Base-by-base conservation (phyloP, 2,113 vertebrate species). In the Syngnathus scovelli region DNA sequence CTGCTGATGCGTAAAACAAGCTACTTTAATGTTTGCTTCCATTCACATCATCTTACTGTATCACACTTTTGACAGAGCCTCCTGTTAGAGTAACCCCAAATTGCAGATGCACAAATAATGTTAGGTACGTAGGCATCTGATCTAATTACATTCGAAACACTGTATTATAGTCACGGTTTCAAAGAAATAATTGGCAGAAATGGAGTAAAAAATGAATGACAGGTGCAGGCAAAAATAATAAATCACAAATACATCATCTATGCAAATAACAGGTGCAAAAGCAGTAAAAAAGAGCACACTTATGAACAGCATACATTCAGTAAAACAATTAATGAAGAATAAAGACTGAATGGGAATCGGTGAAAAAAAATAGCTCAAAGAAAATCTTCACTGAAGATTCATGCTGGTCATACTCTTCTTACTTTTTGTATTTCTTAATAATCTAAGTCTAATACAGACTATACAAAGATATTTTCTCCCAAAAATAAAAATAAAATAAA, bases 31-130 rank as follows among this genome's bases (percentile, higher is more conserved):
- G 70, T 58, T 67, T 72, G 80, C 72, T 74, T 79, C 75, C 80
- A 69, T 84, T 81, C 72, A 82, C 82, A 75, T 75, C 75, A 68
- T 78, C 77, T 66, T 12, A 59, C 81, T 3, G 48, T 51, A 8
- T 89, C 84, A 82, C 87, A 77, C 67, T 82, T 74, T 66, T 67
- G 70, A 75, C 66, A 58, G 61, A 41, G 58, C 39, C 48, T 69
- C 19, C 18, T 55, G 67, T 66, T 51, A 23, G 46, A 51, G 60
- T 44, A 72, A 58, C 64, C 73, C 59, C 4, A n/a, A 64, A 61
- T 72, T 70, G 75, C 78, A 83, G 72, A 66, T 72, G 78, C 39
- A 23, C 78, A 74, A 21, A 62, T 56, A 48, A 44, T 23, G 66
- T 67, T 75, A 39, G 55, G 41, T 61, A n/a, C n/a, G n/a, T n/a